These are phyloP conservation scores for Albula glossodonta DNA, from an alignment of 2,113 vertebrate species.

Conservation along the genomic window DNA sequence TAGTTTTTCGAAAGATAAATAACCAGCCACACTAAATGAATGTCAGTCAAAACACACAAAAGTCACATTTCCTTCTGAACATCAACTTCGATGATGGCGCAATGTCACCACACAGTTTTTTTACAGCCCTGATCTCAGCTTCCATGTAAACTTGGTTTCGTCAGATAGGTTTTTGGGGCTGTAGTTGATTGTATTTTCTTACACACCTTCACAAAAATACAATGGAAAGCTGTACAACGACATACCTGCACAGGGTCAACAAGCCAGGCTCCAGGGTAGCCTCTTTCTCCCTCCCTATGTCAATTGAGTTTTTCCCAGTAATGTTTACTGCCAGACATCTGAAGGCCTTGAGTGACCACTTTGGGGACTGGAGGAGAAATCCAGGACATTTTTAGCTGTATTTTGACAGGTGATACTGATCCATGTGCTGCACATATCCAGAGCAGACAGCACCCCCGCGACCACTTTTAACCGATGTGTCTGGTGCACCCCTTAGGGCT, in stretches of 20 bases:
- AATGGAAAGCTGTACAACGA: background rate
- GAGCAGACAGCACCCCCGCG: background rate
- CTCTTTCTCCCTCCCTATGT: background rate
- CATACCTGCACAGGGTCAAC: background rate
- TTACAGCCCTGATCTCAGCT: background rate
- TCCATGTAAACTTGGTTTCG: background rate
- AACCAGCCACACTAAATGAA: too few species aligned
- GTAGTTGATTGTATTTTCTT: background rate
- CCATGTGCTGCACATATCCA: slow-evolving; percentile 5
- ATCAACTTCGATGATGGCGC: background rate
- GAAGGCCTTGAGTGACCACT: background rate
- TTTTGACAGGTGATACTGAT: slow-evolving; percentile 25
- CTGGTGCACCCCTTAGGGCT: slow-evolving; percentile 14
- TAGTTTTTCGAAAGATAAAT: too few species aligned
- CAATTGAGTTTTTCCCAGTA: background rate
- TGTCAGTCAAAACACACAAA: too few species aligned
- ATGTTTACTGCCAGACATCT: background rate
- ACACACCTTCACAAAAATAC: background rate
- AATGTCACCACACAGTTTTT: background rate
- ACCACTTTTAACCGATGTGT: background rate
- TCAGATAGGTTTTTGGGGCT: background rate
- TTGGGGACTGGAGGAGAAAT: background rate
- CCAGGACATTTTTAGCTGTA: background rate
- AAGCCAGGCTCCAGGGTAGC: background rate
- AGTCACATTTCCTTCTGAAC: background rate